Conservation (phyloP, 2,888 invertebrate species). For the Megastigmus dorsalis region DNA sequence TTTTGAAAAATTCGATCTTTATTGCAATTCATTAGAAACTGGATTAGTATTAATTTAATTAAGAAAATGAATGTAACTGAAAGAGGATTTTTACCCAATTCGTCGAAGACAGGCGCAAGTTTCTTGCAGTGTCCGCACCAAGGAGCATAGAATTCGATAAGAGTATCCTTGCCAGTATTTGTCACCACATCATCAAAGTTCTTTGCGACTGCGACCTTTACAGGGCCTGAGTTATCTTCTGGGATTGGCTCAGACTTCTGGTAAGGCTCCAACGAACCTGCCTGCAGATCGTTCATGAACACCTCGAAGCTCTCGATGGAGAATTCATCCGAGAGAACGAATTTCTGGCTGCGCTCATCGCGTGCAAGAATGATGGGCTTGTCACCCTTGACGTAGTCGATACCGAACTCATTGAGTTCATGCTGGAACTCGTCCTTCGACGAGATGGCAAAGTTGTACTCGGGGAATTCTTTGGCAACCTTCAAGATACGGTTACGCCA, state of each 20-base stretch:
- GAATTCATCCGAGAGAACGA: slow-evolving; percentile 91
- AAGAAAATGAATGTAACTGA: neutral
- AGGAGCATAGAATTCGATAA: slow-evolving; percentile 99
- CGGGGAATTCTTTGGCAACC: slow-evolving; percentile 83
- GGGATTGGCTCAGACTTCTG: slow-evolving; percentile 97
- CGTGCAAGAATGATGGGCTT: slow-evolving; percentile 92
- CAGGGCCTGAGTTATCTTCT: slow-evolving; percentile 86
- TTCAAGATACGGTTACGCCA: slow-evolving; percentile 98
- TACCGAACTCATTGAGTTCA: slow-evolving; percentile 95
- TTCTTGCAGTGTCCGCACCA: slow-evolving; percentile 99
- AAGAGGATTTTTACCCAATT: slow-evolving; percentile 81
- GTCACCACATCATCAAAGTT: slow-evolving; percentile 97
- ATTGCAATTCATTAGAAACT: too few relatives aligned
- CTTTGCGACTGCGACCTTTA: slow-evolving; percentile 94
- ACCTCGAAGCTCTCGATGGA: slow-evolving; percentile 88
- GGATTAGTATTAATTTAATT: too few relatives aligned
- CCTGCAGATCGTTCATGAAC: slow-evolving; percentile 90
- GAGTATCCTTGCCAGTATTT: slow-evolving; percentile 92
- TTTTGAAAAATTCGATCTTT: too few relatives aligned
- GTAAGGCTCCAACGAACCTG: slow-evolving; percentile 90
- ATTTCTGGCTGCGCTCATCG: slow-evolving; percentile 91
- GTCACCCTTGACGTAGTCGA: slow-evolving; percentile 89
- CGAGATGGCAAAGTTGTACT: slow-evolving; percentile 91
- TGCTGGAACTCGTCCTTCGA: slow-evolving; percentile 95
- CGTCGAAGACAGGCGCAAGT: slow-evolving; percentile 93